Percentiles rank a stretch among this genome's conserved stretches.
Evolutionary conservation across 2,113 vertebrate species (phyloP).

Genomic region (Barnardius zonarius): DNA sequence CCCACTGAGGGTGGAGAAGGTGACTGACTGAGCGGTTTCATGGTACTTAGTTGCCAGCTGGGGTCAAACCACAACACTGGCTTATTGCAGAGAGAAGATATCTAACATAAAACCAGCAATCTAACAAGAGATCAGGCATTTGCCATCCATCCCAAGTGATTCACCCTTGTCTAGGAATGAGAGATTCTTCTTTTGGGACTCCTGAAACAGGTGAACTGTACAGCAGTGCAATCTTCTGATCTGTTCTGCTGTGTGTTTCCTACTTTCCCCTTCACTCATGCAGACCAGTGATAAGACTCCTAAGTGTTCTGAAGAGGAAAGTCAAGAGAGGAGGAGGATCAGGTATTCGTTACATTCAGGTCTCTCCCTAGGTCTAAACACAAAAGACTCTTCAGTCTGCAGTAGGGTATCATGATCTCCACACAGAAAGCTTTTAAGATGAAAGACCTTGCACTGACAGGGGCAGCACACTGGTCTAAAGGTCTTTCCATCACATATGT

Average conservation of each 20-base stretch:
- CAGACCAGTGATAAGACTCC: neutral
- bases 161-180: neutral
- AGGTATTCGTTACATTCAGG: neutral
- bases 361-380: neutral
- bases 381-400: neutral
- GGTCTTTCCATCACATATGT: neutral
- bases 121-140: neutral
- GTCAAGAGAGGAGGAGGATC: neutral
- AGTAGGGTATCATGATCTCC: neutral
- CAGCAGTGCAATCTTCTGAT: fast-evolving
- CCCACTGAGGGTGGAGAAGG: neutral
- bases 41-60: neutral
- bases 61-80: neutral
- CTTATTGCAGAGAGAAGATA: neutral
- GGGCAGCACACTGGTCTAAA: neutral
- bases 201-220: neutral
- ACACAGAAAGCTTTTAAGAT: neutral
- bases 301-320: neutral
- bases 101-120: neutral
- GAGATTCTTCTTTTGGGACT: neutral
- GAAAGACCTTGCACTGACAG: neutral
- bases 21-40: neutral
- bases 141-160: neutral
- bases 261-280: neutral
- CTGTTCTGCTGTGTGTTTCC: neutral